Evolutionary conservation across 2,888 invertebrate species (phyloP), one percentile per base, ranked within the genome.

Genomic region (Drosophila histrio): DNA sequence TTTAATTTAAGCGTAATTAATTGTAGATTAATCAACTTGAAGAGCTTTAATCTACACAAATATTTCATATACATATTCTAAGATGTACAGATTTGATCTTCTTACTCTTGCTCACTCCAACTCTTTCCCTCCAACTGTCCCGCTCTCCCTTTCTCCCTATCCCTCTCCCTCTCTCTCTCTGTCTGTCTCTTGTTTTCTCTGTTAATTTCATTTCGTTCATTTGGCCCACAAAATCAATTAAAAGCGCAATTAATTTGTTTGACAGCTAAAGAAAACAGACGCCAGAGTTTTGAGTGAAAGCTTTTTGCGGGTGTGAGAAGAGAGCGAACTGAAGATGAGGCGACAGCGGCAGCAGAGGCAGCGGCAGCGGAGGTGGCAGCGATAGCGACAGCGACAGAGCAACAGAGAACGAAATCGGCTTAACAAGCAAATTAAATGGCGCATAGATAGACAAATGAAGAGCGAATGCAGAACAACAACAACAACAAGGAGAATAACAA

Each of bases 201-300:
- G 36, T 41, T 68, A 72, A 66, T 70, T 74, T 74, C 72, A 72
- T 76, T 72, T 76, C 52, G 58, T 66, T 66, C 77, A 21, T 74
- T 77, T 77, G 59, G 59, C 71, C 69, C 83, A 62, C 77, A 72
- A 86, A 84, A 76, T 76, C 83, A 88, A 84, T 84, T 84, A 84
- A 84, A 86, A 84, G 88, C 71, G 78, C 86, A 88, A 84, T 84
- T 84, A 86, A 84, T 84, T 88, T 84, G 88, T 83, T 80, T 88
- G 88, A 88, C 84, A 84, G 87, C 78, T 67, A 70, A 82, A 74
- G 88, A 85, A 85, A 87, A 85, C 83, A 73, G 70, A 82, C 77
- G 77, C 72, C 75, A 72, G 78, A 76, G 65, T 77, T 64, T 77
- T 69, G 66, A 56, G 56, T 26, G 49, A 73, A 68, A 73, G 74